A percentile compares a stretch with the other conserved stretches of the same genome.
Conservation (phyloP, 2,888 invertebrate species). For the Chymomyza fuscimana region DNA sequence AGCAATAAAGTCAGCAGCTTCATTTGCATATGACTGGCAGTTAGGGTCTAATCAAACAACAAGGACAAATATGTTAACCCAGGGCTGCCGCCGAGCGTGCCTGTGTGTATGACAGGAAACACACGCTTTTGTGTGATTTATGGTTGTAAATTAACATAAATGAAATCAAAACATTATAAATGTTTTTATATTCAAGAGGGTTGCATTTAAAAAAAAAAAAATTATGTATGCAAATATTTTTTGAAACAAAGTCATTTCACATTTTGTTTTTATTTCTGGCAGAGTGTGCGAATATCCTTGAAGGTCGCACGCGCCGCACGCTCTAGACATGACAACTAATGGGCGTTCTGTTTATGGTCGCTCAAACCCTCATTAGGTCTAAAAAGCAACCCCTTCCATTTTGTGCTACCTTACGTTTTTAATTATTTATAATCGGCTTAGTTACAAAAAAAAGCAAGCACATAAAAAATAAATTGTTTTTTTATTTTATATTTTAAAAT, state of each 20-base stretch:
- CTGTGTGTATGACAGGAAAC: conserved; percentile 71
- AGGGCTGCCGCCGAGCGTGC: conserved; percentile 10
- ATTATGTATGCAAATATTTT: conserved; percentile 62
- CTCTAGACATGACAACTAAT: conserved; percentile 56
- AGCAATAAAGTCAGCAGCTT: conserved; percentile 38
- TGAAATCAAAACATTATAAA: conserved; percentile 75
- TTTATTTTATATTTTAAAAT: conserved; percentile 27
- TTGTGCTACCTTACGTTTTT: conserved; percentile 32
- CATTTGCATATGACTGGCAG: conserved; percentile 47
- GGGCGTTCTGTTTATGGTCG: conserved; percentile 72
- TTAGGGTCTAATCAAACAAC: conserved; percentile 56
- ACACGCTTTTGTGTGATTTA: conserved; percentile 76
- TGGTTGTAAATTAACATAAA: conserved; percentile 74
- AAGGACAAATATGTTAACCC: conserved; percentile 51
- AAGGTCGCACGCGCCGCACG: conserved; percentile 66
- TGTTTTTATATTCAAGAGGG: conserved; percentile 62
- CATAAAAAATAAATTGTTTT: conserved; percentile 23
- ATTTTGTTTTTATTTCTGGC: no score
- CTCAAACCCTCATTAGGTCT: conserved; percentile 64
- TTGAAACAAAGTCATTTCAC: conserved; percentile 63
- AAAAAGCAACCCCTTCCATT: conserved; percentile 36
- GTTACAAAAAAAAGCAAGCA: conserved; percentile 23
- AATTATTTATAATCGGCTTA: conserved; percentile 71
- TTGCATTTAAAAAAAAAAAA: conserved; percentile 31
- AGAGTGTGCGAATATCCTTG: conserved; percentile 63